phyloP scores from a whole-genome alignment of 2,797 vertebrate genomes.

The Aotus griseimembra region DNA sequence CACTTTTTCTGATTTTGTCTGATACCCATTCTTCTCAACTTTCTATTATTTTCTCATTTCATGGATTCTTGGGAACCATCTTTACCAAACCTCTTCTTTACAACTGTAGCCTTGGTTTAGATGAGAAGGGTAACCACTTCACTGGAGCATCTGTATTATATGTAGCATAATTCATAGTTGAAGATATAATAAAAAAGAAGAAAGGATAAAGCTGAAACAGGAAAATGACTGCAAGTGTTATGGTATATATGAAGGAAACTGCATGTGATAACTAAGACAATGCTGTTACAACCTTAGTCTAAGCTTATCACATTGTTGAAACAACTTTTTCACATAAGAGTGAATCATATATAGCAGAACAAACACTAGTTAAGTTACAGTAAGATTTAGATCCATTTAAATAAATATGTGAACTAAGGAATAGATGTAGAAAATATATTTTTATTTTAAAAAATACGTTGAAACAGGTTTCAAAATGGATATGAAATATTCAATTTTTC shows the following conservation, averaged over 20 bases:
- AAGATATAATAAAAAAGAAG: background rate
- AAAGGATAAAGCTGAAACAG: background rate
- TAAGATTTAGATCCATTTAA: background rate
- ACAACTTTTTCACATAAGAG: background rate
- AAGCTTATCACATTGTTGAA: background rate
- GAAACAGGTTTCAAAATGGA: background rate
- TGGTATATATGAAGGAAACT: background rate
- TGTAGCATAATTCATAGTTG: background rate
- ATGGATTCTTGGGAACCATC: background rate
- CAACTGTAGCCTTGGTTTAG: background rate
- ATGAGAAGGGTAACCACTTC: background rate
- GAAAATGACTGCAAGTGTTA: background rate
- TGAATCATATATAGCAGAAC: background rate
- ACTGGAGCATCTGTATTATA: too few species aligned
- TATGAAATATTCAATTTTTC: background rate
- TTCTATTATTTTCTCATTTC: background rate
- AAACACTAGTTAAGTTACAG: background rate
- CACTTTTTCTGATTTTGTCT: background rate
- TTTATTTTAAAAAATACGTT: constrained; percentile 1
- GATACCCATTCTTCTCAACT: too few species aligned
- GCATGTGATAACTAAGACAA: background rate
- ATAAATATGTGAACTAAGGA: background rate
- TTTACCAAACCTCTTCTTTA: background rate
- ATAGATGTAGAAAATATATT: background rate
- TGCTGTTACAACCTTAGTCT: background rate